Evolutionary conservation across 1,140 invertebrate species (phyloP).

Genomic region (Drosophila elegans): DNA sequence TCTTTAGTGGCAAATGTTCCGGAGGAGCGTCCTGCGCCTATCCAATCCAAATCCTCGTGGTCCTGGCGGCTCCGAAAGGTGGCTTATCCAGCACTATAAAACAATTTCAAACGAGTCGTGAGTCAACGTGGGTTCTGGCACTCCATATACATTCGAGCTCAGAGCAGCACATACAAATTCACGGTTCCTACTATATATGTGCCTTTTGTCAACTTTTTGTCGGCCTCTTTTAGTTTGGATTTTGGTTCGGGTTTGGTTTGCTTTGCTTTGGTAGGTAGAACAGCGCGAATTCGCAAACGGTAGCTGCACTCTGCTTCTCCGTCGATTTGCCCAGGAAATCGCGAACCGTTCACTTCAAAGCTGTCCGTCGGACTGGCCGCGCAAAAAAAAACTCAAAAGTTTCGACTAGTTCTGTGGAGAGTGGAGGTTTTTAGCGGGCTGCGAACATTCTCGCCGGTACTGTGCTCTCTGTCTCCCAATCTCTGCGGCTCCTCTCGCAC

Average conservation of each 20-base stretch:
- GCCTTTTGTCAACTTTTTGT: conserved; percentile 24
- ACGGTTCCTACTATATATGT: conserved; percentile 14
- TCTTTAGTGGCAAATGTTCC: conserved; percentile 3
- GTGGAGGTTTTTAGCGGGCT: conserved; percentile 7
- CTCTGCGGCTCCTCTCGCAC: conserved; percentile 22
- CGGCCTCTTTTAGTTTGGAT: conserved; percentile 10
- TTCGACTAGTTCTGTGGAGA: conserved; percentile 50
- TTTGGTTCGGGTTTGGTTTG: conserved; percentile 3
- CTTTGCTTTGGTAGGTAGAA: conserved; percentile 49
- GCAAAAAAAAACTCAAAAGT: conserved; percentile 62
- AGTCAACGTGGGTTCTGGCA: conserved; percentile 19
- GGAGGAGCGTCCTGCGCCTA: conserved; percentile 21
- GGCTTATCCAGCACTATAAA: conserved; percentile 20
- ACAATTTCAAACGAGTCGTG: conserved; percentile 14
- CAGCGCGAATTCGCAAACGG: conserved; percentile 58
- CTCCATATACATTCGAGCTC: not conserved
- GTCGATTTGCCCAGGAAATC: conserved; percentile 55
- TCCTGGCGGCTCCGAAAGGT: conserved; percentile 12
- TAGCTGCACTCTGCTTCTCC: conserved; percentile 51
- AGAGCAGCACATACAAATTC: conserved; percentile 19
- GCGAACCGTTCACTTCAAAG: conserved; percentile 72
- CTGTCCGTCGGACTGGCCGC: conserved; percentile 68
- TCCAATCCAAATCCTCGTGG: conserved; percentile 1
- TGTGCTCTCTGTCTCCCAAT: conserved; percentile 29
- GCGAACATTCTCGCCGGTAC: conserved; percentile 12